These are phyloP conservation scores for Mimachlamys varia DNA, from an alignment of 2,888 invertebrate species.

Conservation along the genomic window DNA sequence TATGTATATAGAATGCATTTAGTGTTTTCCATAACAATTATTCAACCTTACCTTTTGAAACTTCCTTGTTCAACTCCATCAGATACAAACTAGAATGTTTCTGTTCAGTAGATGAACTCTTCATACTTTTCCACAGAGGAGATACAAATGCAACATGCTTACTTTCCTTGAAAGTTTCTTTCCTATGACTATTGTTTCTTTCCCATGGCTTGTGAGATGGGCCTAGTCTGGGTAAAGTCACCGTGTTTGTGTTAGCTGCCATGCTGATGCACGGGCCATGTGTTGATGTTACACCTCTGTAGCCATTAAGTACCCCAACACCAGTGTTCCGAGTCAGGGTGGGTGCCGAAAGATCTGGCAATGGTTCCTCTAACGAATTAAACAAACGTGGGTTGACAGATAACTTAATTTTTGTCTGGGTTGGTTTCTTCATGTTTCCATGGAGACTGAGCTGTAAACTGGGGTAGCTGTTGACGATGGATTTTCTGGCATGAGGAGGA, in stretches of 20 bases:
- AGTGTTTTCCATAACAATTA: neutral
- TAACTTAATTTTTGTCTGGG: neutral
- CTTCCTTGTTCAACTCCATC: neutral
- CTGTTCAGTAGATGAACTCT: neutral
- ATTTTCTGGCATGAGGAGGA: neutral
- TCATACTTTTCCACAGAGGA: neutral
- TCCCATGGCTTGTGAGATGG: neutral
- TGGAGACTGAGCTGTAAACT: neutral
- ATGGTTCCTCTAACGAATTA: neutral
- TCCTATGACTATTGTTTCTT: neutral
- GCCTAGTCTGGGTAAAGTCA: neutral
- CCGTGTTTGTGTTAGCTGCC: neutral
- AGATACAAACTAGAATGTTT: neutral
- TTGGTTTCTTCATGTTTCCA: neutral
- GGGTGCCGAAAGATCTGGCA: neutral
- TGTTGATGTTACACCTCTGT: neutral
- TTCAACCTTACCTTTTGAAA: neutral
- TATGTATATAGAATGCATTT: too few relatives aligned
- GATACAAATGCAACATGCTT: constrained; percentile 12
- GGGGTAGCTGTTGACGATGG: neutral
- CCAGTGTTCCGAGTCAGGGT: neutral
- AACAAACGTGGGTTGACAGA: neutral
- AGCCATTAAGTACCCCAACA: neutral
- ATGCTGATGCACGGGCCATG: neutral
- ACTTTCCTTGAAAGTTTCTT: neutral